Evolutionary conservation across 2,888 invertebrate genomes (phyloP), one percentile per base, ranked within the genome.

Genomic region (Cremastinae sp.): DNA sequence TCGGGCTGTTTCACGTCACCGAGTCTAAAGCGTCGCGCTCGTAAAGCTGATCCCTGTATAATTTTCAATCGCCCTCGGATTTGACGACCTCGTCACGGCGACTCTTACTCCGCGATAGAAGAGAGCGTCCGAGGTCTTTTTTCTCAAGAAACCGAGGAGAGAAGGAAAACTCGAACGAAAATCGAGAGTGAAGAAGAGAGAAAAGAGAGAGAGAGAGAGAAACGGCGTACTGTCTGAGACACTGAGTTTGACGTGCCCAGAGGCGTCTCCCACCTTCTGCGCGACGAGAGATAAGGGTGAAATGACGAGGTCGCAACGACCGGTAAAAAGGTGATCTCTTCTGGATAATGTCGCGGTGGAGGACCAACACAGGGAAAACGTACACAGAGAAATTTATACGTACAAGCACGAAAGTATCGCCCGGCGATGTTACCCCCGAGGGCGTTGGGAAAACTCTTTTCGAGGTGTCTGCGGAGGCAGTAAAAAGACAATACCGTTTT

Each of bases 11-110:
- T 76, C 83, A 82, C 80, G 82, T 83, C 83, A 83, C 80, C 81
- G 79, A 62, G 80, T 82, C 83, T 84, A 83, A 84, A 86, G 84
- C 84, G 81, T 79, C 71, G 78, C 81, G 85, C 83, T 89, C 89
- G 87, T 90, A 89, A 90, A 89, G 85, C 84, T 87, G 88, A 90
- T 89, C 89, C 88, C 88, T 88, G 89, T 88, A 90, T 89, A 90
- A 90, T 89, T 90, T 90, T 90, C 89, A 89, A 90, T 89, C 88
- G 88, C 81, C 83, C 83, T 79, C 83, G 88, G 87, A 89, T 89
- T 89, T 89, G 89, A 89, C 88, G 89, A 89, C 84, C 88, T 87
- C 88, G 88, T 88, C 89, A 87, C 83, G 85, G 82, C 79, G 59
- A 49, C 58, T 69, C 59, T 69, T 51, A 51, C 43, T 51, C 51